Evolutionary conservation across 2,888 invertebrate species (phyloP).

Genomic region (Tinea trinotella): DNA sequence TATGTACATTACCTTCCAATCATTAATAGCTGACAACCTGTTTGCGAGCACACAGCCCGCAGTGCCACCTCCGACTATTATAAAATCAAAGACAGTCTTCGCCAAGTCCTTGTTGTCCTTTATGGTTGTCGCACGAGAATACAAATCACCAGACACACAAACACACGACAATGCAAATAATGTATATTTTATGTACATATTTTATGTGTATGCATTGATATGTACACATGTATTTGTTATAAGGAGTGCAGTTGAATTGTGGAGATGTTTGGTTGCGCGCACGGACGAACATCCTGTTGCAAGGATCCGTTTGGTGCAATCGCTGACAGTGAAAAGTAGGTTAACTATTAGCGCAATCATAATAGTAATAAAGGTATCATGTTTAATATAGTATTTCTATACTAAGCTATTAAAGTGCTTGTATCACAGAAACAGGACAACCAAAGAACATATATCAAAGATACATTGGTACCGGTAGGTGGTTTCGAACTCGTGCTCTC

Average conservation of each 20-base stretch:
- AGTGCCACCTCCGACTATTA: slow-evolving; percentile 61
- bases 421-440: too few species aligned
- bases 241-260: background rate
- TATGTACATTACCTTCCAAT: slow-evolving; percentile 62
- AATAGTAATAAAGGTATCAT: too few species aligned
- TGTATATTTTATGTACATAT: too few species aligned
- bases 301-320: slow-evolving; percentile 16
- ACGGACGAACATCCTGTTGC: slow-evolving; percentile 18
- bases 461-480: too few species aligned
- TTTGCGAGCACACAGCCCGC: slow-evolving; percentile 63
- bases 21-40: slow-evolving; percentile 49
- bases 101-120: slow-evolving; percentile 47
- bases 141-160: slow-evolving; percentile 33
- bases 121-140: slow-evolving; percentile 52
- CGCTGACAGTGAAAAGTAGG: slow-evolving; percentile 3
- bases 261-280: background rate
- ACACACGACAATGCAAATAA: background rate
- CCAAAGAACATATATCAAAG: too few species aligned
- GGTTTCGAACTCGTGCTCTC: too few species aligned
- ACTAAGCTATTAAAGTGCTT: too few species aligned
- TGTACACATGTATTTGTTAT: too few species aligned
- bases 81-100: slow-evolving; percentile 64
- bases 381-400: too few species aligned
- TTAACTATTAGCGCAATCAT: too few species aligned
- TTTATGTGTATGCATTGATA: too few species aligned